Base-by-base conservation (phyloP, 2,113 vertebrate genomes). In the Neofelis nebulosa region DNA sequence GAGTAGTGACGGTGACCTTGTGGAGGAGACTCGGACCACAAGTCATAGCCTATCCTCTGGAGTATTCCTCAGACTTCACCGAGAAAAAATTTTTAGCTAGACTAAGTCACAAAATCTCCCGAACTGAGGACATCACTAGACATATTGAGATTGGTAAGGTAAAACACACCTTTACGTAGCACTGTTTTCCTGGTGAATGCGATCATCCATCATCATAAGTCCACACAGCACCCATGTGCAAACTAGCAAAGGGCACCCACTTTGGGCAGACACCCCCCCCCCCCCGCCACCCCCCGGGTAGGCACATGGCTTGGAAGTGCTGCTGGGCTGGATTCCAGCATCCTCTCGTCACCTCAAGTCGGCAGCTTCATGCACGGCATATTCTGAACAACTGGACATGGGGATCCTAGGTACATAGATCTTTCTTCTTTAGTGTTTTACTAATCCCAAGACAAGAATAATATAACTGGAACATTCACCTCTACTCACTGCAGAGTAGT, bases 391-490 rank as follows among this genome's bases (percentile, higher is more conserved):
- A 69, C 78, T 96, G 90, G 57, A 65, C 45, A 3, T 6, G 33
- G 50, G 5, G 15, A 36, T 74, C 19, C 25, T 55, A 69, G 63
- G 86, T 50, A 93, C 8, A 27, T 0, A 89, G 7, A 27, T 27
- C 14, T 87, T 87, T 79, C 38, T 84, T 15, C 10, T 93, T 78
- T 16, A 33, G 36, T 23, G 27, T 25, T 81, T 94, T 55, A 41
- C 23, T 95, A 84, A 82, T 81, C 80, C 68, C 6, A 65, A 94
- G 80, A 71, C 41, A 82, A 63, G 94, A 93, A 65, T n/a, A 68
- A 83, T 63, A 11, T 69, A 76, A 80, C 38, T n/a, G 33, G 76
- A 55, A 76, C 29, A 25, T 13, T 36, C 65, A 55, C 63, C 48
- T 21, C 5, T 29, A 83, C n/a, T 71, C 50, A 45, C 21, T 23